phyloP scores from a whole-genome alignment of 2,113 vertebrate genomes.

The Ciconia maguari region DNA sequence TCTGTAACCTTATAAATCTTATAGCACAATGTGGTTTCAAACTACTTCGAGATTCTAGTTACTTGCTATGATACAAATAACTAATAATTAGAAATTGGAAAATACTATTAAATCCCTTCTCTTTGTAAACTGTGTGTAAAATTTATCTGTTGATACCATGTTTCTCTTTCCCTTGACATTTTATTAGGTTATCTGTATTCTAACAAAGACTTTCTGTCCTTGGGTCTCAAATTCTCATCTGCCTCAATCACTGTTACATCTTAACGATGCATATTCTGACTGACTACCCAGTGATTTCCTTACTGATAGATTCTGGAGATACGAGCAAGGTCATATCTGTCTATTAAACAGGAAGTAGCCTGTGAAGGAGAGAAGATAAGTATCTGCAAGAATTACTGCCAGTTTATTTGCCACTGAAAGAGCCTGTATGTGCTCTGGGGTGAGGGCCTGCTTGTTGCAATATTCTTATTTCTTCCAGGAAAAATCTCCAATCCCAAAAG shows the following conservation, averaged over 20 bases:
- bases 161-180: neutral
- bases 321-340: neutral
- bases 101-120: neutral
- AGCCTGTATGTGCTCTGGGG: neutral
- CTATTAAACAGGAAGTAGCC: neutral
- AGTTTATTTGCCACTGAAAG: neutral
- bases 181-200: neutral
- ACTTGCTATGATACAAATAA: neutral
- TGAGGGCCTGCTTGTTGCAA: neutral
- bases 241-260: neutral
- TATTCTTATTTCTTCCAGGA: neutral
- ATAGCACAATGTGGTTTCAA: neutral
- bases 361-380: neutral
- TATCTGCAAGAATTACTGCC: neutral
- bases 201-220: neutral
- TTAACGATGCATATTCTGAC: neutral
- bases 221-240: neutral
- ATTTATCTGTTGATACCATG: neutral
- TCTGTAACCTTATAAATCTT: neutral
- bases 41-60: neutral
- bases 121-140: neutral
- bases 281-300: neutral
- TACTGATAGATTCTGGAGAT: neutral
- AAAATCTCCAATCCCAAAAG: neutral
- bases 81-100: neutral